Percentiles rank a stretch among this genome's conserved stretches.
phyloP scores from a whole-genome alignment of 2,113 vertebrate genomes.

The Sander vitreus region DNA sequence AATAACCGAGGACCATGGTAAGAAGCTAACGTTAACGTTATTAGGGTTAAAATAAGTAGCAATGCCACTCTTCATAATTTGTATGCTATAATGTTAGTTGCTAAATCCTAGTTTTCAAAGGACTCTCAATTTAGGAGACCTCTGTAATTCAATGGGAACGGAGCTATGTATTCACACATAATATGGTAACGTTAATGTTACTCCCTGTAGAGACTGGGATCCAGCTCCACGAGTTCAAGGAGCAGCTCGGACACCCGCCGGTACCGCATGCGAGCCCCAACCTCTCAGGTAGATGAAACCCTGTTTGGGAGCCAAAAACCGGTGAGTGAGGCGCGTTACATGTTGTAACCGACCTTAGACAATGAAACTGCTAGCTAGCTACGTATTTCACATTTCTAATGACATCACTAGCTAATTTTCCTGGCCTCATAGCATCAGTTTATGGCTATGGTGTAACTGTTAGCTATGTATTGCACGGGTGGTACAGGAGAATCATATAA shows the following conservation, averaged over 20 bases:
- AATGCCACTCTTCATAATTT: too few species aligned
- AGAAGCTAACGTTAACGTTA: conserved; percentile 8
- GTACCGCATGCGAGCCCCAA: conserved; percentile 79
- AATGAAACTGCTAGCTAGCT: neutral
- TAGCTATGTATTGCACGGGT: too few species aligned
- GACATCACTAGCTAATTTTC: too few species aligned
- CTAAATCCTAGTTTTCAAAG: neutral
- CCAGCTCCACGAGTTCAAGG: conserved; percentile 38
- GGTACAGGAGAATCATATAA: too few species aligned
- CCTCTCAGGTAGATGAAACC: conserved; percentile 84
- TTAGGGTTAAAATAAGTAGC: neutral
- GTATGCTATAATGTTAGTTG: neutral
- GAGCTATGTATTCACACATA: neutral
- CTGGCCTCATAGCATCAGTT: too few species aligned
- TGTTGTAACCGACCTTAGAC: neutral
- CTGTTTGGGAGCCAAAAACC: conserved; percentile 80
- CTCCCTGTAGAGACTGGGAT: conserved; percentile 39
- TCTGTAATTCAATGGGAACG: neutral
- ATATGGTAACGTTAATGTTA: too few species aligned
- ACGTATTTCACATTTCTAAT: neutral
- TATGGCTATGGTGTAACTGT: too few species aligned
- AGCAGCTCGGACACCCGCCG: conserved; percentile 53
- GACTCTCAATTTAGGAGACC: neutral
- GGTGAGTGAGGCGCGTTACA: conserved; percentile 60
- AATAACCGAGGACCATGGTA: conserved; percentile 42